Conservation (phyloP, 2,113 vertebrate species). For the Mormoops blainvillei region DNA sequence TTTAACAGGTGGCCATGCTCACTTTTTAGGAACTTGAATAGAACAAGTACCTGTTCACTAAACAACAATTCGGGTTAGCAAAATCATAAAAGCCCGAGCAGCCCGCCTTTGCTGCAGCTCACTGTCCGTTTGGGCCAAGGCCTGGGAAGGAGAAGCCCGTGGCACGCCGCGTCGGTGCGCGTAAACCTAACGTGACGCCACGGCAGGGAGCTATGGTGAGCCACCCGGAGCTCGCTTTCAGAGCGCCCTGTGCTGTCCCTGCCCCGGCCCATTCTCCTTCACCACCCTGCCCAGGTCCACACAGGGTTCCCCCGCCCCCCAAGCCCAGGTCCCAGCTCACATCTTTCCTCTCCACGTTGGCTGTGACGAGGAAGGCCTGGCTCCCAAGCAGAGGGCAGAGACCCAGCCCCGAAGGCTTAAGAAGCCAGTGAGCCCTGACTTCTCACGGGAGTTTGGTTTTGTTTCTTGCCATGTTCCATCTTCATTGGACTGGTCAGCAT, state of each 20-base stretch:
- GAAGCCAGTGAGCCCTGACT: not conserved
- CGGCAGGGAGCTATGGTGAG: not conserved
- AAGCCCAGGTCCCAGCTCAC: not conserved
- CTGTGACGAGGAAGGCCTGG: not conserved
- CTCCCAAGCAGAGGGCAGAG: rapidly evolving
- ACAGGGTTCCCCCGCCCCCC: too few relatives aligned
- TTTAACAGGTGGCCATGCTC: not conserved
- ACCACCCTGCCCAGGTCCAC: rapidly evolving
- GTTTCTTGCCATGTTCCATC: not conserved
- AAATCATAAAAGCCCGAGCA: not conserved
- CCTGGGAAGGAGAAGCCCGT: not conserved
- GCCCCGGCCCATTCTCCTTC: not conserved
- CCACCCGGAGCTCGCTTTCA: not conserved
- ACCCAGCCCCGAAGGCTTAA: not conserved
- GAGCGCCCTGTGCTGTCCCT: not conserved
- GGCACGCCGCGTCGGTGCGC: not conserved
- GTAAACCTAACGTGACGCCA: not conserved
- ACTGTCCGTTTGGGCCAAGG: not conserved
- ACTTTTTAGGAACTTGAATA: not conserved
- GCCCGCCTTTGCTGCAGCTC: not conserved
- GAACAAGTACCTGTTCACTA: not conserved
- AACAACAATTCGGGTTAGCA: not conserved
- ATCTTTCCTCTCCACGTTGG: not conserved
- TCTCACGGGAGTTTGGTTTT: not conserved
- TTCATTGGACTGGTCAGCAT: rapidly evolving